Base-by-base conservation (phyloP, 2,113 vertebrate genomes). In the Catharus fuscescens region DNA sequence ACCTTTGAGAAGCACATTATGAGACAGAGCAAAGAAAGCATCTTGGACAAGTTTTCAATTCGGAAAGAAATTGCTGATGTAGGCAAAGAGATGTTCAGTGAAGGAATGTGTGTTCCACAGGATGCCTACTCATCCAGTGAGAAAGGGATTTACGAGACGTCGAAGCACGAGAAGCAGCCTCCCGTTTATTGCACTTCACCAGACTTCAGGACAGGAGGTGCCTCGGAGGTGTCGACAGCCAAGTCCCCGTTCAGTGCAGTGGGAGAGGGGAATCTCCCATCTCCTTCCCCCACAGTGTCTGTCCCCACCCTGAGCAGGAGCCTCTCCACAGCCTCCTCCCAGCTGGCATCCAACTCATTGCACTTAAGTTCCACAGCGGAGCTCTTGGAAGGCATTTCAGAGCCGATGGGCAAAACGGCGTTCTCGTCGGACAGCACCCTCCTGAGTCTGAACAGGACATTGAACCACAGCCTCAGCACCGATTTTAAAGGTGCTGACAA, bases 131-230 rank as follows among this genome's bases (percentile, higher is more conserved):
- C 97, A 50, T 50, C 96, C 62, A 24, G 45, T 29, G 98, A 98
- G 72, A 98, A 97, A 87, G 97, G 96, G 62, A 65, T 97, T 52
- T 98, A 97, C 16, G 97, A 98, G 44, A 78, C 97, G n/a, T 93
- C 97, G 0, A 98, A 98, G 94, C 98, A 98, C 38, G 98, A 98
- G 21, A 98, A 98, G 80, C 98, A 98, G 52, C 97, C 97, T 95
- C 97, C 98, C 0, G 97, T 98, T 18, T 98, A 98, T 97, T 98
- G 98, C 97, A 98, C 98, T 97, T 98, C 98, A 18, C 97, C 98
- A 53, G 98, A 98, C 95, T 98, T 98, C 95, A 97, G 98, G 79
- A 97, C 97, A 62, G 98, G 98, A 96, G 97, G 97, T 32, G 97
- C 96, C 80, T 98, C 98, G 26, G 98, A 98, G 20, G 90, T 96